Evolutionary conservation across 2,888 invertebrate genomes (phyloP).

Genomic region (Agriotes lineatus): DNA sequence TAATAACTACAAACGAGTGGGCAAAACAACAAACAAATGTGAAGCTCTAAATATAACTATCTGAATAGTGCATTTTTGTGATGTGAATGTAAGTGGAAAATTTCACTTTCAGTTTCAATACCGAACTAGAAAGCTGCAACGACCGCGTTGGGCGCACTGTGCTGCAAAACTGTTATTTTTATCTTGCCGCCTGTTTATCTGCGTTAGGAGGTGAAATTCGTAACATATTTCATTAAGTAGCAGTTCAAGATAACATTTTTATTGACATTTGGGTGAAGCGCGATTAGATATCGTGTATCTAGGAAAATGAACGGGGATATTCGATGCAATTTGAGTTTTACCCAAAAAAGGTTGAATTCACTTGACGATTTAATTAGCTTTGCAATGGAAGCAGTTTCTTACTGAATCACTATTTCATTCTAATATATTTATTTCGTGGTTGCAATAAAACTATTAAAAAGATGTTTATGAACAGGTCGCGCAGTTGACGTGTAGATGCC

Average conservation of each 20-base stretch:
- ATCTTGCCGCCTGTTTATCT: slow-evolving; percentile 8
- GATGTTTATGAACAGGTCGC: too few relatives aligned
- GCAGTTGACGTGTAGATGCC: too few relatives aligned
- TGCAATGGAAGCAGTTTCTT: too few relatives aligned
- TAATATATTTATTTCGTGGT: too few relatives aligned
- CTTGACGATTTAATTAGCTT: too few relatives aligned
- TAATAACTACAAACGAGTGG: slow-evolving; percentile 6
- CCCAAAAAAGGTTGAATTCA: too few relatives aligned
- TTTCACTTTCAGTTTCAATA: slow-evolving; percentile 7
- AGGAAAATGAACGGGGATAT: too few relatives aligned
- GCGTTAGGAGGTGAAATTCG: slow-evolving; percentile 2
- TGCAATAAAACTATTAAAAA: too few relatives aligned
- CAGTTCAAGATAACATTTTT: not conserved
- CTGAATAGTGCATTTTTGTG: not conserved
- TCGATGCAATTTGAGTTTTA: too few relatives aligned
- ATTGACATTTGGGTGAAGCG: not conserved
- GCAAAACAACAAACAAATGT: not conserved
- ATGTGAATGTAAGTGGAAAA: not conserved
- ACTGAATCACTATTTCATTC: too few relatives aligned
- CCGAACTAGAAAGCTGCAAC: slow-evolving; percentile 2
- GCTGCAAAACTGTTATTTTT: slow-evolving; percentile 22
- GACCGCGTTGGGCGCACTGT: slow-evolving; percentile 1
- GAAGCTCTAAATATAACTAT: not conserved
- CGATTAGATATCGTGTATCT: not conserved
- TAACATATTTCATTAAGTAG: not conserved